These are phyloP conservation scores for Poeciliopsis turrubarensis DNA, from an alignment of 2,113 vertebrate genomes.

Conservation along the genomic window DNA sequence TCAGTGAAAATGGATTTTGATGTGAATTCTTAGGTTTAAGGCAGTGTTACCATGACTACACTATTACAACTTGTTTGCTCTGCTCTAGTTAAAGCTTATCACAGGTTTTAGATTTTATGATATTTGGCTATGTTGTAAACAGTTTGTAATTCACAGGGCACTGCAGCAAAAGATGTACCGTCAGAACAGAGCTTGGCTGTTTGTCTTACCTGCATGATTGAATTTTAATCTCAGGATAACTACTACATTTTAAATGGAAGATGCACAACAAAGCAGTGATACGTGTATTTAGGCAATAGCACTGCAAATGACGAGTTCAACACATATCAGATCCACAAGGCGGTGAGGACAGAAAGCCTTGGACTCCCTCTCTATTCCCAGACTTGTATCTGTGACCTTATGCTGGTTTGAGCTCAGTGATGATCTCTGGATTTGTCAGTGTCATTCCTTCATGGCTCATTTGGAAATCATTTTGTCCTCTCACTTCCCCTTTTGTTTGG, in stretches of 20 bases:
- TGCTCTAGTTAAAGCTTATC: conserved; percentile 30
- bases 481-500: conserved; percentile 16
- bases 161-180: neutral
- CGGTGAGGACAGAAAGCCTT: neutral
- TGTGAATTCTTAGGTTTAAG: conserved; percentile 9
- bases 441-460: conserved; percentile 12
- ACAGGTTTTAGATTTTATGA: neutral
- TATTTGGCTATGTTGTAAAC: conserved; percentile 6
- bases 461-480: neutral
- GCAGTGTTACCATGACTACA: conserved; percentile 50
- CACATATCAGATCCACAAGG: conserved; percentile 19
- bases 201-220: neutral
- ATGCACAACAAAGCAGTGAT: conserved; percentile 14
- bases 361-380: neutral
- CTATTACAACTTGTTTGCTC: conserved; percentile 6
- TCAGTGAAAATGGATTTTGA: neutral
- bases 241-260: neutral
- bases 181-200: neutral
- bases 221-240: neutral
- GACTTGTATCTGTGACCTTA: neutral
- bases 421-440: conserved; percentile 21
- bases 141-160: conserved; percentile 8
- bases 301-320: conserved; percentile 11
- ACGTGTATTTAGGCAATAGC: conserved; percentile 1
- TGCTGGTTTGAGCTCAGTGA: conserved; percentile 16